Percentiles rank a stretch among this genome's conserved stretches.
Conservation (phyloP, 2,888 invertebrate genomes). For the Schrankia costaestrigalis region DNA sequence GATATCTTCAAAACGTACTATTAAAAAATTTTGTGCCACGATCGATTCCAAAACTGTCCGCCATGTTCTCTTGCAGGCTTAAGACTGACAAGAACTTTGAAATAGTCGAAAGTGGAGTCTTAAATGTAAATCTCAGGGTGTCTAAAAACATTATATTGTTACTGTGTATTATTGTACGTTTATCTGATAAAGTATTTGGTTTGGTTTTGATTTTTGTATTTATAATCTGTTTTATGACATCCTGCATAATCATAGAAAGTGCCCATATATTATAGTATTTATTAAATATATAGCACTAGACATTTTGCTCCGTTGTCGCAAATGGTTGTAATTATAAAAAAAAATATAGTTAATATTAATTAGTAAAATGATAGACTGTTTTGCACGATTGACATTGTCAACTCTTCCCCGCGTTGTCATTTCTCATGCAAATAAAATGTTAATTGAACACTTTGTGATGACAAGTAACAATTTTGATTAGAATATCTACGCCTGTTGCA, state of each 20-base stretch:
- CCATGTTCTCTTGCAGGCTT: slow-evolving; percentile 49
- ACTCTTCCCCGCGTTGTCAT: slow-evolving; percentile 43
- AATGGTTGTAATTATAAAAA: slow-evolving; percentile 78
- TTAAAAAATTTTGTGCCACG: slow-evolving; percentile 35
- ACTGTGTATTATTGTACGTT: slow-evolving; percentile 13
- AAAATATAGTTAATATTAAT: slow-evolving; percentile 66
- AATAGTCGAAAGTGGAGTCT: slow-evolving; percentile 51
- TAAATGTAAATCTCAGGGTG: slow-evolving; percentile 49
- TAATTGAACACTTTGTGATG: slow-evolving; percentile 61
- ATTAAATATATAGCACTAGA: slow-evolving; percentile 67
- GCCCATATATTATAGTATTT: slow-evolving; percentile 63
- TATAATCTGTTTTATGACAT: slow-evolving; percentile 53
- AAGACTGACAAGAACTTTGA: slow-evolving; percentile 66
- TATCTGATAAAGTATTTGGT: slow-evolving; percentile 21
- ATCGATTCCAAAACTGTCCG: slow-evolving; percentile 35
- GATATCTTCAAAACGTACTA: slow-evolving; percentile 25
- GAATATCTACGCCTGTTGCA: slow-evolving; percentile 35
- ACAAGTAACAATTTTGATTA: slow-evolving; percentile 50
- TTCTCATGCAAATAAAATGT: slow-evolving; percentile 38
- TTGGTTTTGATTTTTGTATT: slow-evolving; percentile 15
- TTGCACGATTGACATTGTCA: slow-evolving; percentile 62
- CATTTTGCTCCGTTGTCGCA: slow-evolving; percentile 74
- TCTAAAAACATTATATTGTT: slow-evolving; percentile 44
- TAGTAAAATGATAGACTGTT: slow-evolving; percentile 77
- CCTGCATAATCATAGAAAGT: slow-evolving; percentile 55